Conservation (phyloP, 2,113 vertebrate genomes). For the Mus pahari region DNA sequence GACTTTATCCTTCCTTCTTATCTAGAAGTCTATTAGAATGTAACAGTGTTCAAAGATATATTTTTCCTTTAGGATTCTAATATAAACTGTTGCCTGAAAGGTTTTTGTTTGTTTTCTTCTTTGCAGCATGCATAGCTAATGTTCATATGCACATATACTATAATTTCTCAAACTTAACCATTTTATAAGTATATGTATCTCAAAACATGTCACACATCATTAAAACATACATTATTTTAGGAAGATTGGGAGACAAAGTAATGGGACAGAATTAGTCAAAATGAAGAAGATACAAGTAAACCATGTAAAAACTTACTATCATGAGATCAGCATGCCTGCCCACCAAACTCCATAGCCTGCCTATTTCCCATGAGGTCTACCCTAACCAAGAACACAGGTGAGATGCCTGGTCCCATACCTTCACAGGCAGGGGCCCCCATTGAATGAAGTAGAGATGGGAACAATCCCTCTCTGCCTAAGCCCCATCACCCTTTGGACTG, state of each 20-base stretch:
- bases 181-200: not conserved
- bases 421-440: too few relatives aligned
- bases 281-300: not conserved
- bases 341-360: too few relatives aligned
- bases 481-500: too few relatives aligned
- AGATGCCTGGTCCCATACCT: too few relatives aligned
- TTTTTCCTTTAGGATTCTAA: not conserved
- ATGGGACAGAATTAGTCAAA: not conserved
- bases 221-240: not conserved
- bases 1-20: not conserved
- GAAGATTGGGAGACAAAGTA: not conserved
- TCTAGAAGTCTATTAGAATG: rapidly evolving
- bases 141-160: not conserved
- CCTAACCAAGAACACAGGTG: too few relatives aligned
- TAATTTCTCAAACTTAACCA: not conserved
- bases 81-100: not conserved
- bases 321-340: too few relatives aligned
- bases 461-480: too few relatives aligned
- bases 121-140: not conserved
- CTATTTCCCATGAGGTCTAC: too few relatives aligned
- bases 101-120: not conserved
- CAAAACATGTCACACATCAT: not conserved
- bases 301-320: not conserved
- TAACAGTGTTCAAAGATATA: not conserved
- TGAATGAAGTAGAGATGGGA: too few relatives aligned